Conservation (phyloP, 35 echinoderm and acorn worm genomes). For the Hemicentrotus pulcherrimus region DNA sequence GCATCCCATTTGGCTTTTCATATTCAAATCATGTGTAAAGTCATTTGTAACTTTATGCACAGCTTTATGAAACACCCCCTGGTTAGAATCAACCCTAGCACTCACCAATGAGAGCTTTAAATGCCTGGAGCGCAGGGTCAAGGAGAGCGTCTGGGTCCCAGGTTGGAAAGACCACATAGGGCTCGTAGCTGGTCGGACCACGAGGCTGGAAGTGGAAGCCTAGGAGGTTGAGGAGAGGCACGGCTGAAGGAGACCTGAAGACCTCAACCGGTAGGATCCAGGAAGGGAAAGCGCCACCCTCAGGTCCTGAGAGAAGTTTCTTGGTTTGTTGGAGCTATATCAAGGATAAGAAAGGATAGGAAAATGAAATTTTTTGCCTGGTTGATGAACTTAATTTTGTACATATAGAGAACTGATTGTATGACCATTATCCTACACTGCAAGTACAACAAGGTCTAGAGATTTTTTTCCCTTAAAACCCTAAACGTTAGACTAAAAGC, state of each 20-base stretch:
- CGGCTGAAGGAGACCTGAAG: constrained; percentile 63
- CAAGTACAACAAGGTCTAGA: not conserved
- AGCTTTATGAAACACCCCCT: too few species aligned
- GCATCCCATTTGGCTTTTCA: too few species aligned
- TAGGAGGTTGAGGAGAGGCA: constrained; percentile 58
- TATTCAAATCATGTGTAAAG: too few species aligned
- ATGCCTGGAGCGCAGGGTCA: constrained; percentile 63
- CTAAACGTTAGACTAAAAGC: too few species aligned
- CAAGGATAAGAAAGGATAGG: not conserved
- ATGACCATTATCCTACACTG: too few species aligned
- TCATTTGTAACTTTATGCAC: too few species aligned
- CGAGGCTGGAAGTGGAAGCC: constrained; percentile 89
- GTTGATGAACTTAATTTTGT: too few species aligned
- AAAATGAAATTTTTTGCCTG: not conserved
- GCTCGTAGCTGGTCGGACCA: constrained; percentile 49
- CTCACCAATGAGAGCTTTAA: constrained; percentile 70
- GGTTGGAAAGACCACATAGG: constrained; percentile 81
- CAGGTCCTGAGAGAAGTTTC: not conserved
- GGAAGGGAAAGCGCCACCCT: not conserved
- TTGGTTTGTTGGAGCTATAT: constrained; percentile 38
- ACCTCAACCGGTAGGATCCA: constrained; percentile 40
- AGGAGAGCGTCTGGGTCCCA: constrained; percentile 78
- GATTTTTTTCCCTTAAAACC: too few species aligned
- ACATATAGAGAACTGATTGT: too few species aligned
- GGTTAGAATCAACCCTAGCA: not conserved